A percentile compares a stretch with the other conserved stretches of the same genome.
These are phyloP conservation scores for Neelides folsomi DNA, from an alignment of 2,888 invertebrate species.

Conservation along the genomic window DNA sequence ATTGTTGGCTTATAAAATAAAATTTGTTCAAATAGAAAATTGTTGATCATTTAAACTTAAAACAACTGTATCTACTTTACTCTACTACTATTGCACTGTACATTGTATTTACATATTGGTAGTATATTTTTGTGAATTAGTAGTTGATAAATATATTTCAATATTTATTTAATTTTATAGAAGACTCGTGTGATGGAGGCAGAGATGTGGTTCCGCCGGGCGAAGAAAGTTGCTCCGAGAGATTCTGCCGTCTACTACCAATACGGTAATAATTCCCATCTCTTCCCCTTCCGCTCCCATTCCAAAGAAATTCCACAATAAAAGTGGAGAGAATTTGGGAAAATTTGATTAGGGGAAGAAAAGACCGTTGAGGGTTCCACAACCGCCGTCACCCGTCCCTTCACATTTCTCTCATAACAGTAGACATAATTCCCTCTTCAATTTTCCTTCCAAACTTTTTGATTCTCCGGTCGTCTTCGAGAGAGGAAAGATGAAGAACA, in stretches of 20 bases:
- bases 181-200: conserved; percentile 69
- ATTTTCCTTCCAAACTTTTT: too few relatives aligned
- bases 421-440: background rate
- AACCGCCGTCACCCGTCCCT: too few relatives aligned
- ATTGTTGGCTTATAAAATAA: too few relatives aligned
- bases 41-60: too few relatives aligned
- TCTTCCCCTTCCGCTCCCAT: background rate
- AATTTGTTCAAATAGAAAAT: too few relatives aligned
- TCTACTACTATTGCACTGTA: too few relatives aligned
- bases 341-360: background rate
- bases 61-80: too few relatives aligned
- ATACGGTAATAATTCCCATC: conserved; percentile 52
- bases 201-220: conserved; percentile 77
- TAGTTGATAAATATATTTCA: too few relatives aligned
- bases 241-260: conserved; percentile 77
- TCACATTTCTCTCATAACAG: background rate
- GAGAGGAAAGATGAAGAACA: background rate
- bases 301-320: background rate
- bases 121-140: too few relatives aligned
- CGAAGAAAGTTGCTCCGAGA: conserved; percentile 63
- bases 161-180: conserved; percentile 39
- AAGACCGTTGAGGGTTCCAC: background rate
- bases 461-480: too few relatives aligned
- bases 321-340: background rate
- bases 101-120: too few relatives aligned